Conservation (phyloP, 2,797 vertebrate species). For the Coregonus suidteri region DNA sequence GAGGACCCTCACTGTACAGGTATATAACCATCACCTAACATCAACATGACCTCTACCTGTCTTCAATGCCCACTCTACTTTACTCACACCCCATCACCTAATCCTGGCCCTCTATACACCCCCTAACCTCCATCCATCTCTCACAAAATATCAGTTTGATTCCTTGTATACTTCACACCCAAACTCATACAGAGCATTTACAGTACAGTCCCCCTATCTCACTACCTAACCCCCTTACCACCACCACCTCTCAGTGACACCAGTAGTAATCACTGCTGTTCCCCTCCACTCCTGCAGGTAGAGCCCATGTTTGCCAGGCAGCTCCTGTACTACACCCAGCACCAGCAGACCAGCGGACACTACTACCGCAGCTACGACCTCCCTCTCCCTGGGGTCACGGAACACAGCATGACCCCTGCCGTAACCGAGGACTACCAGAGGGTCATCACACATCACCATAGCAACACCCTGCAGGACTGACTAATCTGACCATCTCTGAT, state of each 20-base stretch:
- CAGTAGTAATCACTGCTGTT: not conserved
- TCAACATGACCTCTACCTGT: no score
- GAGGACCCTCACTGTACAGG: conserved; percentile 90
- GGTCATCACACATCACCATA: conserved; percentile 81
- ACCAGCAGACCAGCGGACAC: conserved; percentile 88
- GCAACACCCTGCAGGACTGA: conserved; percentile 86
- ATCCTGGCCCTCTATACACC: not conserved
- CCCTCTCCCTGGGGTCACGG: conserved; percentile 53
- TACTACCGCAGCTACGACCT: conserved; percentile 88
- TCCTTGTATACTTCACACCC: no score
- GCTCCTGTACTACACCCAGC: conserved; percentile 89
- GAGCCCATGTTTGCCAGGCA: conserved; percentile 93
- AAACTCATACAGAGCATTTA: no score
- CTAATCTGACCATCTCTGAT: not conserved
- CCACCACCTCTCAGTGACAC: not conserved
- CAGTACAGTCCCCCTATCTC: not conserved
- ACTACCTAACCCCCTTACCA: not conserved
- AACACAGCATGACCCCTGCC: conserved; percentile 59
- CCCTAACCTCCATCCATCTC: not conserved
- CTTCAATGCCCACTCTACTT: no score
- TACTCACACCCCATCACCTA: not conserved
- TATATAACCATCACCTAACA: conserved; percentile 60
- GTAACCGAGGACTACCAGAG: conserved; percentile 89
- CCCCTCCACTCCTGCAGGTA: conserved; percentile 75
- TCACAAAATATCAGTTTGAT: not conserved